Evolutionary conservation across 1,140 invertebrate species (phyloP).

Genomic region (Campoletis sonorensis): DNA sequence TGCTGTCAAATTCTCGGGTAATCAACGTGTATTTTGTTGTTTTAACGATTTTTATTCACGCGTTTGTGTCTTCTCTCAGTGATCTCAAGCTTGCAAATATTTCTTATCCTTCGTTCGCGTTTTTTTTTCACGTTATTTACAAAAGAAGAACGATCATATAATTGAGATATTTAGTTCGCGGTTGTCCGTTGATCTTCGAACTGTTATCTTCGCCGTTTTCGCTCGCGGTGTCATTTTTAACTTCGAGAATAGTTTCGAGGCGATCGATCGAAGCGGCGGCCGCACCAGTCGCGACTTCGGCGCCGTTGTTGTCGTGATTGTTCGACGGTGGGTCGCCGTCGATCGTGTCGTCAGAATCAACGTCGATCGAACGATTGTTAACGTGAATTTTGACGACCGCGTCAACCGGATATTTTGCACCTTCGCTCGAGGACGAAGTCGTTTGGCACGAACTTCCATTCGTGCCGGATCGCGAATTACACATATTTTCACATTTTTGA

Average conservation of each 20-base stretch:
- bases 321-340: conserved; percentile 54
- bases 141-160: conserved; percentile 72
- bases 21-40: too few relatives aligned
- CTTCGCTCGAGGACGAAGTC: conserved; percentile 56
- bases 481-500: conserved; percentile 56
- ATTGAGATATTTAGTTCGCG: conserved; percentile 68
- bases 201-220: conserved; percentile 63
- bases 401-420: conserved; percentile 61
- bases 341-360: conserved; percentile 67
- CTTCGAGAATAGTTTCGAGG: conserved; percentile 71
- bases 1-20: too few relatives aligned
- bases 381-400: conserved; percentile 69
- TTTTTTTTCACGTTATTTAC: conserved; percentile 63
- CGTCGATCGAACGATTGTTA: conserved; percentile 65
- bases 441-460: conserved; percentile 38
- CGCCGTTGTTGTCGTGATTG: conserved; percentile 4
- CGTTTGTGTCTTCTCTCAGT: not conserved
- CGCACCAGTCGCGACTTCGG: conserved; percentile 43
- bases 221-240: conserved; percentile 67
- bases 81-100: not conserved
- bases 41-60: too few relatives aligned
- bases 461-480: conserved; percentile 45
- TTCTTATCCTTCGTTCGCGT: not conserved
- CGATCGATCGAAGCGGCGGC: conserved; percentile 59
- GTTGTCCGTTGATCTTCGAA: conserved; percentile 59